These are phyloP conservation scores for Megaceryle maxima DNA, from an alignment of 2,113 vertebrate genomes.

Conservation along the genomic window DNA sequence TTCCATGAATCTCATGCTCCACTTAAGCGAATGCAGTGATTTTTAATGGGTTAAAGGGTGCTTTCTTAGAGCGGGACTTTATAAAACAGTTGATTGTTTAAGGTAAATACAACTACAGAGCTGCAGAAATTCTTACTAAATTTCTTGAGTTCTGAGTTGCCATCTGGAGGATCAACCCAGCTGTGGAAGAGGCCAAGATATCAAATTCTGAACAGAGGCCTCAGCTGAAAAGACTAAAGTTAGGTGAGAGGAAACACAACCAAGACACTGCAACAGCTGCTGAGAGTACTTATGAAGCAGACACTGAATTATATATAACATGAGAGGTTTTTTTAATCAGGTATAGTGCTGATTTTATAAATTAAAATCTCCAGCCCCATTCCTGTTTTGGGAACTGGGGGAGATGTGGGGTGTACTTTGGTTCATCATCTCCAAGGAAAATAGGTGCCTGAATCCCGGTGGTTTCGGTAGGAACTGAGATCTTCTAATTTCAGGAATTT, in stretches of 20 bases:
- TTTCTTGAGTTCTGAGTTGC: neutral
- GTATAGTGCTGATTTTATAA: neutral
- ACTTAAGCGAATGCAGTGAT: neutral
- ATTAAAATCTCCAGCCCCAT: neutral
- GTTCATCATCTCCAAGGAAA: neutral
- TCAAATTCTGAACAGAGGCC: neutral
- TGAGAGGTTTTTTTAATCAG: neutral
- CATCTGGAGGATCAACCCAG: neutral
- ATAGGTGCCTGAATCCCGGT: neutral
- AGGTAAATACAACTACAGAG: neutral
- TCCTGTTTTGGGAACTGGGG: neutral
- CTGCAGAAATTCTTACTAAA: neutral
- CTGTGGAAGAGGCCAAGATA: neutral
- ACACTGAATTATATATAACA: neutral
- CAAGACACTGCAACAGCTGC: neutral
- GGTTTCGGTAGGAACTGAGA: neutral
- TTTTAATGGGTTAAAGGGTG: neutral
- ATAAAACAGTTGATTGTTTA: neutral
- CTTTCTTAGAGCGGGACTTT: neutral
- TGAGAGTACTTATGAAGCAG: neutral
- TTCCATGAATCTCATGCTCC: neutral
- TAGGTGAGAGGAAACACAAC: slow-evolving; percentile 11
- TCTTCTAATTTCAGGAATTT: neutral
- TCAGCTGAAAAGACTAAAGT: neutral
- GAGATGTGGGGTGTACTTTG: rapidly evolving